A percentile compares a stretch with the other conserved stretches of the same genome.
phyloP scores from a whole-genome alignment of 2,888 invertebrate genomes.

The Nezara viridula region DNA sequence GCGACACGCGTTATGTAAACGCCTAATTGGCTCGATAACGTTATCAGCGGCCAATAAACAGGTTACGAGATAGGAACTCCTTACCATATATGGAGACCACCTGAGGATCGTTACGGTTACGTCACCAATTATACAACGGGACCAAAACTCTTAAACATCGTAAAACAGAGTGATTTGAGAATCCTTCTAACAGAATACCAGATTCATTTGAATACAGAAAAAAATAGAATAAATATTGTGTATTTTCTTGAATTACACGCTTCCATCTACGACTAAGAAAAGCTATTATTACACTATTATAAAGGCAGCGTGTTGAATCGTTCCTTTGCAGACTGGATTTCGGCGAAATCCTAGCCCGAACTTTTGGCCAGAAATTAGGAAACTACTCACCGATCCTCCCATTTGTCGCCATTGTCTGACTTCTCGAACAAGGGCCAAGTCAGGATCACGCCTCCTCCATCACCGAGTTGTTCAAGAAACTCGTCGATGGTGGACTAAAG shows the following conservation, averaged over 20 bases:
- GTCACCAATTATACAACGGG: conserved; percentile 38
- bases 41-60: conserved; percentile 35
- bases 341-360: background rate
- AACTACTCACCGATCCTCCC: background rate
- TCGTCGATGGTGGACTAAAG: background rate
- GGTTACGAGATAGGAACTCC: conserved; percentile 14
- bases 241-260: background rate
- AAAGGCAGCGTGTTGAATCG: background rate
- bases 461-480: background rate
- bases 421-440: background rate
- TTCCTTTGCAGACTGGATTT: background rate
- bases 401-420: background rate
- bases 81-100: conserved; percentile 43
- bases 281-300: background rate
- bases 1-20: background rate
- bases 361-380: background rate
- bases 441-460: background rate
- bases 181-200: background rate
- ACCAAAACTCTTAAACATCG: conserved; percentile 2
- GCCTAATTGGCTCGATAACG: conserved; percentile 8
- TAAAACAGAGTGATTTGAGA: background rate
- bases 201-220: background rate
- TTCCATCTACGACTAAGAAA: background rate
- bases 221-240: background rate
- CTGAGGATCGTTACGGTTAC: background rate